Evolutionary conservation across 2,888 invertebrate species (phyloP), one percentile per base, ranked within the genome.

Genomic region (Alitta virens): DNA sequence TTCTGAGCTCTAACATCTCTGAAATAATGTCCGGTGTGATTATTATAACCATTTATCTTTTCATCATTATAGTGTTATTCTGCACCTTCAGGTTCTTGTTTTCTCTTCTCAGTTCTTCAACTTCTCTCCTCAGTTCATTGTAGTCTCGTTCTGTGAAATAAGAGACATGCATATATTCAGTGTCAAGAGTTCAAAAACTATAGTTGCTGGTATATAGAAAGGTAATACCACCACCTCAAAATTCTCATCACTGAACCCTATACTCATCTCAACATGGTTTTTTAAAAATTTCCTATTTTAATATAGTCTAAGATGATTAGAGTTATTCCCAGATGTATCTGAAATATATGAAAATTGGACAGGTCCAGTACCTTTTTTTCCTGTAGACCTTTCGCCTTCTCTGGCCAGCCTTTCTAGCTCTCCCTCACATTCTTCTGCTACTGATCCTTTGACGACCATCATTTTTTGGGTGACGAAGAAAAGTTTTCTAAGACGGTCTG

Each of bases 381-480:
- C 70, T 18, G 56, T 60, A 9, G 56, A 50, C 59, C 72, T 71
- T 16, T 72, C 72, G 18, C 71, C 67, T 5, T 57, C 40, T 38
- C 74, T 73, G 1, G 76, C 72, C 49, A 74, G 72, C 40, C 75
- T 72, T 42, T 74, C 75, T 55, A 78, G 68, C 58, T 78, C 78
- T 53, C 73, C 74, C 69, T 78, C 75, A 1, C 74, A 66, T 26
- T 76, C 74, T 57, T 78, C 74, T 25, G 72, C 71, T 64, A 76
- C 69, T 14, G 75, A 72, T 63, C 73, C 68, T 53, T 79, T 75
- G 52, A 74, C 65, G 38, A 73, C 68, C 77, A 81, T 78, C 2
- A 81, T 68, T 3, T 71, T 65, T 62, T 74, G 74, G 1, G 76
- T 71, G 3, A 81, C 73, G 26, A 68, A 66, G 66, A 81, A 81